These are phyloP conservation scores for Cordilura impudica DNA, from an alignment of 2,888 invertebrate genomes.

Conservation along the genomic window DNA sequence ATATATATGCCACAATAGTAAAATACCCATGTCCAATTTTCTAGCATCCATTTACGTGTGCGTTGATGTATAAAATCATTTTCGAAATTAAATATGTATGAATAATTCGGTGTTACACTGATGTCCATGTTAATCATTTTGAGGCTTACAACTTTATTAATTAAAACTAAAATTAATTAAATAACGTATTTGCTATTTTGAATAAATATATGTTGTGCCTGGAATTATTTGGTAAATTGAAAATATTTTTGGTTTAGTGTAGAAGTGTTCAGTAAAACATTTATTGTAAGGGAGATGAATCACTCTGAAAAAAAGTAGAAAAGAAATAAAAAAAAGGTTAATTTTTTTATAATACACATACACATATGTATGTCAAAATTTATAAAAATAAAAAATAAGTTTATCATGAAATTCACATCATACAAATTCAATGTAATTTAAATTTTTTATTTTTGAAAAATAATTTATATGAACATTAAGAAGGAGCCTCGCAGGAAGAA, in stretches of 20 bases:
- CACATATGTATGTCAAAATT: too few relatives aligned
- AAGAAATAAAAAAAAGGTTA: background rate
- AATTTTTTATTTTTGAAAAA: too few relatives aligned
- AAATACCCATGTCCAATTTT: conserved; percentile 96
- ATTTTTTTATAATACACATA: too few relatives aligned
- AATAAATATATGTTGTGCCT: background rate
- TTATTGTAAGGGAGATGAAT: background rate
- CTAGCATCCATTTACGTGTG: conserved; percentile 95
- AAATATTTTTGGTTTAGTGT: background rate
- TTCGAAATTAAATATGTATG: conserved; percentile 96
- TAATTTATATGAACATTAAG: too few relatives aligned
- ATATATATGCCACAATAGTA: conserved; percentile 93
- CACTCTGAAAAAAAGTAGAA: background rate
- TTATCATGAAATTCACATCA: too few relatives aligned
- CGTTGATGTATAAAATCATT: conserved; percentile 93
- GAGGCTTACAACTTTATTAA: conserved; percentile 1
- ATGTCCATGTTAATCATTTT: conserved; percentile 79
- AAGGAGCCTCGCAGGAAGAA: too few relatives aligned
- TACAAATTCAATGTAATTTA: too few relatives aligned
- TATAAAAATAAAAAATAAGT: too few relatives aligned
- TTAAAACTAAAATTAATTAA: conserved; percentile 41
- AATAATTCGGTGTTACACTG: conserved; percentile 89
- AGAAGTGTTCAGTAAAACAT: background rate
- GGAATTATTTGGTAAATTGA: background rate
- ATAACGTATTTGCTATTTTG: background rate